Percentiles rank a stretch among this genome's conserved stretches.
Conservation (phyloP, 2,888 invertebrate species). For the Sussaba pulchella region DNA sequence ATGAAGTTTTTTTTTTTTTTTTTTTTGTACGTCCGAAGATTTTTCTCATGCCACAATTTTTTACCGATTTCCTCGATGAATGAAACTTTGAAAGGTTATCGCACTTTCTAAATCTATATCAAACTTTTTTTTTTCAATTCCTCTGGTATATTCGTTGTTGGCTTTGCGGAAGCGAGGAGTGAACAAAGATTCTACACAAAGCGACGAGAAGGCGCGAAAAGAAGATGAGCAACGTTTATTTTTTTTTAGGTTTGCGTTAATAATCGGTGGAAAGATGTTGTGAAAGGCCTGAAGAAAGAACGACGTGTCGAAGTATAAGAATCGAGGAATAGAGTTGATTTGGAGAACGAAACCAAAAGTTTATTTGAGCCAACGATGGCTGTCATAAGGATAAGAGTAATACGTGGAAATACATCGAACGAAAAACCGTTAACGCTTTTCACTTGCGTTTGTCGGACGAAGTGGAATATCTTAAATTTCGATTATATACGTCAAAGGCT, state of each 20-base stretch:
- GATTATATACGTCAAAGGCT: conserved; percentile 10
- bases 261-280: conserved; percentile 17
- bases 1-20: too few species aligned
- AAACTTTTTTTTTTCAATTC: too few species aligned
- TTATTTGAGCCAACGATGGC: conserved; percentile 79
- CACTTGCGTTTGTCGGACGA: conserved; percentile 19
- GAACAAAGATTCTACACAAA: conserved; percentile 24
- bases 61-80: too few species aligned
- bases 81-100: too few species aligned
- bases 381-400: conserved; percentile 79
- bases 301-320: conserved; percentile 69
- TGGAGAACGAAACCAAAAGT: conserved; percentile 65
- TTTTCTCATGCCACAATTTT: too few species aligned
- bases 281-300: conserved; percentile 50
- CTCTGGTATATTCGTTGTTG: too few species aligned
- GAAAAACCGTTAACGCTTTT: conserved; percentile 50
- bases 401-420: conserved; percentile 50
- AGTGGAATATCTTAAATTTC: conserved; percentile 22
- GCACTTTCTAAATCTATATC: conserved; percentile 28
- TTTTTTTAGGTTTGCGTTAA: conserved; percentile 31
- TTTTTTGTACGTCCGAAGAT: too few species aligned
- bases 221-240: too few species aligned
- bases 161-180: neutral
- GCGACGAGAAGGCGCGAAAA: conserved; percentile 8
- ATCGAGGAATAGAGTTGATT: conserved; percentile 51